Base-by-base conservation (phyloP, 2,797 vertebrate species). In the Rhinella marina region DNA sequence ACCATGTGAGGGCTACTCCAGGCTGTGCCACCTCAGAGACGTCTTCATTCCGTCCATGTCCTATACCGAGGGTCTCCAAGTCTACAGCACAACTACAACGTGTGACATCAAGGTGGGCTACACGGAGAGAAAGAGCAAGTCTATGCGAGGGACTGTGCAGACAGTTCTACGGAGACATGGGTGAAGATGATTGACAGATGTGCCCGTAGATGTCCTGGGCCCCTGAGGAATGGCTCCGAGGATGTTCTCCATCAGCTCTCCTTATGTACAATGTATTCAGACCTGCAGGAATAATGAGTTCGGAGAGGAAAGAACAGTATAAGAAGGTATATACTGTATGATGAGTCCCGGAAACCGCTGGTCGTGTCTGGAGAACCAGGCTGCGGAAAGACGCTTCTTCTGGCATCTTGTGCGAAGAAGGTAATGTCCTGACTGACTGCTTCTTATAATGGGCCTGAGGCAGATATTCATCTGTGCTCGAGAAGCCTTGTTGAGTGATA, bases 331-430 rank as follows among this genome's bases (percentile, higher is more conserved):
- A 88, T 97, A 76, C 57, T 90, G 75, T 92, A 93, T 84, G 90
- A 90, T 0, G 88, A 92, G 56, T 90, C 90, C 14, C 91, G 85
- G 84, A 29, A 88, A 81, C 95, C 95, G 2, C 91, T 96, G 52
- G 90, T 96, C 89, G 92, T 96, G 48, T 90, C 84, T 48, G 96
- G 96, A 86, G 93, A 93, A 0, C 93, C 95, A 0, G 95, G 95
- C 91, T 93, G 94, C 41, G 96, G 96, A 50, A 96, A 96, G 90
- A 95, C 94, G 0, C 94, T 96, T 32, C 91, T 96, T 82, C 86
- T 96, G 62, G 95, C 96, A 59, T 93, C 95, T 86, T 96, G 95
- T 88, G 92, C 94, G 90, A 92, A 89, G 82, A 93, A 95, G 93
- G 96, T 96, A 88, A 87, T 64, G 11, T 61, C 0, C 23, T 48